Evolutionary conservation across 2,797 vertebrate genomes (phyloP).

Genomic region (Cyclura pinguis): DNA sequence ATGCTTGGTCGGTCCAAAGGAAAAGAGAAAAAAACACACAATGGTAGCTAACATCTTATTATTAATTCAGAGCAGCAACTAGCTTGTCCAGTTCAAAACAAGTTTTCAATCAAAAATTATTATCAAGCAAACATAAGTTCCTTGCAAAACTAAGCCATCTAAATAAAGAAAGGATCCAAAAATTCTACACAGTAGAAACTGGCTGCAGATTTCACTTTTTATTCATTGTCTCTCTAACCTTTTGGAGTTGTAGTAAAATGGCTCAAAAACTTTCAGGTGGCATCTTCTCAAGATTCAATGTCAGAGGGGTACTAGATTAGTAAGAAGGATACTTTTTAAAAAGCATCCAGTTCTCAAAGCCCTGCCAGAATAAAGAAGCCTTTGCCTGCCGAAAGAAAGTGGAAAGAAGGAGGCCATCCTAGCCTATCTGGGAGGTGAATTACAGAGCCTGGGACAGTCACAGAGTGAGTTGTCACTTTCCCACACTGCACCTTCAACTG

Average conservation of each 20-base stretch:
- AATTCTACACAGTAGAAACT: not conserved
- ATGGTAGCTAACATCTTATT: not conserved
- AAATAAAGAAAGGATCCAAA: not conserved
- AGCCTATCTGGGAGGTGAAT: no score
- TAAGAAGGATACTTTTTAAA: not conserved
- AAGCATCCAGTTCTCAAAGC: no score
- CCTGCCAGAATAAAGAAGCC: no score
- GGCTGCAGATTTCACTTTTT: not conserved
- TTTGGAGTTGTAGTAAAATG: not conserved
- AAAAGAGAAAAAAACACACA: not conserved
- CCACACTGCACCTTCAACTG: not conserved
- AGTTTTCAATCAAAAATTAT: not conserved
- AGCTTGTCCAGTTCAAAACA: not conserved
- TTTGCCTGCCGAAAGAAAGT: no score
- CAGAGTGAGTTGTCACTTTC: not conserved
- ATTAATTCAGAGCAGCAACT: not conserved
- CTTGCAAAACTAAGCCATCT: not conserved
- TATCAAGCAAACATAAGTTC: not conserved
- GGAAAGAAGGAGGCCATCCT: no score
- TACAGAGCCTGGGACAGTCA: not conserved
- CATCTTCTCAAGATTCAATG: not conserved
- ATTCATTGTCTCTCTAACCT: not conserved
- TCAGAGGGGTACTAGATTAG: not conserved
- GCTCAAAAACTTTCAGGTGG: not conserved
- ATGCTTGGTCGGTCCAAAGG: no score